Conservation (phyloP, 2,888 invertebrate genomes). For the Ellobium chinense region DNA sequence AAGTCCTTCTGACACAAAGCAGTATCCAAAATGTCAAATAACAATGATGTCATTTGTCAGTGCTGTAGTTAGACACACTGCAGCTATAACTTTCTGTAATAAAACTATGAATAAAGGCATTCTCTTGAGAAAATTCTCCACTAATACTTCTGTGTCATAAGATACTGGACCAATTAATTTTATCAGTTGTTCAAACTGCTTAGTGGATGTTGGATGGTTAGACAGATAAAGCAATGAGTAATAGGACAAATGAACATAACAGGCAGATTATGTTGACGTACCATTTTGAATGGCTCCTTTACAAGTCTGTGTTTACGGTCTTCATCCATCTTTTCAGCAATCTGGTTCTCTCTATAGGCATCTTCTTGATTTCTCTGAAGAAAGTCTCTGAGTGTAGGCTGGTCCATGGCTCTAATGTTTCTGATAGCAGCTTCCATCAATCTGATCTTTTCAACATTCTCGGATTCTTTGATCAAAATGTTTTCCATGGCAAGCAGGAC, state of each 20-base stretch:
- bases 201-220: too few relatives aligned
- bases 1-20: too few relatives aligned
- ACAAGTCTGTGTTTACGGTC: background rate
- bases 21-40: too few relatives aligned
- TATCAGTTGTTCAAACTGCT: too few relatives aligned
- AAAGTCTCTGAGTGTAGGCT: background rate
- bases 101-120: too few relatives aligned
- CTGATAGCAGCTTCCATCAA: constrained; percentile 51
- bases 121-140: too few relatives aligned
- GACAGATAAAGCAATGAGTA: too few relatives aligned
- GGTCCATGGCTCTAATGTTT: constrained; percentile 7
- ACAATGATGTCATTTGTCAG: too few relatives aligned
- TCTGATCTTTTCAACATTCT: constrained; percentile 36
- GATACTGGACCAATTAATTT: background rate
- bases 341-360: background rate
- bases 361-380: constrained; percentile 2
- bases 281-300: constrained; percentile 20
- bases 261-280: background rate
- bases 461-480: constrained; percentile 42
- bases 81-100: too few relatives aligned
- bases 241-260: too few relatives aligned
- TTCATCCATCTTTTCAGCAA: background rate
- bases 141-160: background rate
- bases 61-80: too few relatives aligned
- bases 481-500: constrained; percentile 47